Base-by-base conservation (phyloP, 2,797 vertebrate genomes). In the Leptodon cayanensis region DNA sequence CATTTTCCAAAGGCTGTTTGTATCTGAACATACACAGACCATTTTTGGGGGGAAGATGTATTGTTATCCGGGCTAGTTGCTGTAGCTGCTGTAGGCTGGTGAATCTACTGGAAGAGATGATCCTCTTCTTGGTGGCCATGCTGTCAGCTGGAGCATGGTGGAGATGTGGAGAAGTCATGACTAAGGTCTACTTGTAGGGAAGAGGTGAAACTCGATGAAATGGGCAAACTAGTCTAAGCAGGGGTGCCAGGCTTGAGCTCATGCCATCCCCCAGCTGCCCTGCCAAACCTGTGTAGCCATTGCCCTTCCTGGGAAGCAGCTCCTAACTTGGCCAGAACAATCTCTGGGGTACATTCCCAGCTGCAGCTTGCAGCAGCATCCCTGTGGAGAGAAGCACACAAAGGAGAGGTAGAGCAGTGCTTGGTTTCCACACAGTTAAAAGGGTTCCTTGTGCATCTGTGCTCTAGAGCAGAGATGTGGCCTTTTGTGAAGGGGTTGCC, bases 1-100 rank as follows among this genome's bases (percentile, higher is more conserved):
- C 2, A 14, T 74, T 79, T 86, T 40, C 42, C 39, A 80, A 54
- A 31, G 89, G 17, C 26, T 82, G 18, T 69, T 79, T 67, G 5
- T 63, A 49, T 69, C 35, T 93, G 74, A 87, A 85, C 3, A 14
- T 10, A 52, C n/a, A 29, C 0, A 0, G 54, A 26, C 4, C 2
- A 5, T 49, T 87, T 63, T 40, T 2, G 0, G 0, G 1, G 3
- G 18, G 46, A 42, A 58, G 35, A 46, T 21, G 3, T 17, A 19
- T 31, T 44, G 11, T 22, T 80, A 39, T 18, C n/a, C 9, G 47
- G 21, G 8, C 39, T 77, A 21, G 40, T 28, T 66, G 13, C 31
- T 88, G 14, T 49, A 54, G 70, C 4, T 14, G 16, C 22, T 65
- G 33, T 20, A 26, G 33, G 19, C 12, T 1, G 2, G 28, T 65